Base-by-base conservation (phyloP, 2,113 vertebrate genomes). In the Leucopternis melanops region DNA sequence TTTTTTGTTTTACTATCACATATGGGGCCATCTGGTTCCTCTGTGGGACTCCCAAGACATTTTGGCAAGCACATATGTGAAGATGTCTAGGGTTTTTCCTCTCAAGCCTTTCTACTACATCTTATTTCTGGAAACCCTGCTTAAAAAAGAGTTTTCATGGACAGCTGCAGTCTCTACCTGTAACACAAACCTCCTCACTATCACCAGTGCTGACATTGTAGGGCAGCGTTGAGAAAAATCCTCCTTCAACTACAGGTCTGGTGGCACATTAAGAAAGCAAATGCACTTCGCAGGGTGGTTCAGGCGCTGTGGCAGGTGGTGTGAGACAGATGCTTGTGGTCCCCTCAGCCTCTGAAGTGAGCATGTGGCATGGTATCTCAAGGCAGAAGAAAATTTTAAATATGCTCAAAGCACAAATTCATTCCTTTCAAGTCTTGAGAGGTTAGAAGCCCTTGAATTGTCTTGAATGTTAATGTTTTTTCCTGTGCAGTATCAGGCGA, bases 11-110 rank as follows among this genome's bases (percentile, higher is more conserved):
- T 59, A 8, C 52, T 75, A 13, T 89, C 81, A 79, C 83, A 61
- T 94, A 93, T 50, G 91, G 74, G 93, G 50, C 93, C 94, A 96
- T 93, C 95, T 96, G 96, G 83, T 65, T 92, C 59, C 96, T 94
- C 94, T 86, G 95, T 84, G 83, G 92, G 95, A 92, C 78, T 91
- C 86, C 88, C 79, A 90, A 90, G 86, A 19, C 79, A 12, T 92
- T 87, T 78, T 96, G 96, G 88, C 95, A 94, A 77, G 32, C 62
- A 11, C 4, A 0, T 15, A 32, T 0, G 0, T 69, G 59, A 81
- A 34, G 13, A 62, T 21, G 91, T 95, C 93, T 94, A 21, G 66
- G 45, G 3, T 57, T 94, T 95, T 91, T 96, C 84, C 84, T 93
- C 84, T 44, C 22, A 38, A 88, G 81, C 63, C 36, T 85, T 71